Evolutionary conservation across 2,113 vertebrate genomes (phyloP).

Genomic region (Alethe diademata): DNA sequence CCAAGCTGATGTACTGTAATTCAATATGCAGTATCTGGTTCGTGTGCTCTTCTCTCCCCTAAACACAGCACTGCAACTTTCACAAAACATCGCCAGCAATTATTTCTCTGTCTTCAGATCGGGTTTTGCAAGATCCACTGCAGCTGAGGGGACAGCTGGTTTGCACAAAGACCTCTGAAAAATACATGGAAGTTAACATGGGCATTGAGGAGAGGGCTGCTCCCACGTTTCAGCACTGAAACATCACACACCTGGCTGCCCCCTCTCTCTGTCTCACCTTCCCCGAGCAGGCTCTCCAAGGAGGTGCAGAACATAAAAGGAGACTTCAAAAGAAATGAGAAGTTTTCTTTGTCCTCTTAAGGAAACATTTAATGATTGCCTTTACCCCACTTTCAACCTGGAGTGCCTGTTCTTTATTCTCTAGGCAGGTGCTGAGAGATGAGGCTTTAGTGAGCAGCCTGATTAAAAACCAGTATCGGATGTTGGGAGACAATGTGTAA

Average conservation of each 20-base stretch:
- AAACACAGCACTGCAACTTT: not conserved
- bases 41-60: not conserved
- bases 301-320: not conserved
- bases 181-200: rapidly evolving
- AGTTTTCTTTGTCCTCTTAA: not conserved
- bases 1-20: constrained; percentile 10
- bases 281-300: not conserved
- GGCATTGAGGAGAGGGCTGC: not conserved
- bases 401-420: not conserved
- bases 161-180: not conserved
- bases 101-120: not conserved
- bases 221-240: not conserved
- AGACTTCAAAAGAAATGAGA: constrained; percentile 9
- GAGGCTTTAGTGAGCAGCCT: not conserved
- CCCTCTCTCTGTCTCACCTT: not conserved
- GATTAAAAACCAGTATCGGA: constrained; percentile 11
- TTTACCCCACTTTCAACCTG: not conserved
- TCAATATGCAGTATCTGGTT: constrained; percentile 42
- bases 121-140: not conserved
- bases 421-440: constrained; percentile 29
- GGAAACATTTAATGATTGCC: not conserved
- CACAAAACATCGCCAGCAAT: rapidly evolving
- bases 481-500: not conserved
- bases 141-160: not conserved
- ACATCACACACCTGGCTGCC: not conserved